Percentiles rank a stretch among this genome's conserved stretches.
Evolutionary conservation across 2,113 vertebrate genomes (phyloP).

Genomic region (Callocephalon fimbriatum): DNA sequence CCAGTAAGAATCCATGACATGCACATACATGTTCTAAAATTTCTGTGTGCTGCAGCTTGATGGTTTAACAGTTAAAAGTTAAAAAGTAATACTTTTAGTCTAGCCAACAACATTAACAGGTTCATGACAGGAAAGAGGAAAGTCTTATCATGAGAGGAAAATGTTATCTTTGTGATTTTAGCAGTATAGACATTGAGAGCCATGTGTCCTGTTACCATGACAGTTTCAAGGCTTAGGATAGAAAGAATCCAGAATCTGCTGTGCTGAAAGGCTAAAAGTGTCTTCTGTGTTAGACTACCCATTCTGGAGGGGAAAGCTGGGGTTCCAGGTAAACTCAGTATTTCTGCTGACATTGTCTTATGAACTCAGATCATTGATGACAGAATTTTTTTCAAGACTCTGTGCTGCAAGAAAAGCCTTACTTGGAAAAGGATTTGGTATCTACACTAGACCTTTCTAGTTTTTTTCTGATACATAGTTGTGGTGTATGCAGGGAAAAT

Average conservation of each 20-base stretch:
- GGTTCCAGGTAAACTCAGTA: not conserved
- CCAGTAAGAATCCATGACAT: not conserved
- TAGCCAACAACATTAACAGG: not conserved
- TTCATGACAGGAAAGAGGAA: not conserved
- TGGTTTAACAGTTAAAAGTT: not conserved
- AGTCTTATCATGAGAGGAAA: not conserved
- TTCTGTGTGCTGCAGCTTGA: not conserved
- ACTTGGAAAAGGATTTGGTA: not conserved
- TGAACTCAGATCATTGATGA: not conserved
- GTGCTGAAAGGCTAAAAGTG: not conserved
- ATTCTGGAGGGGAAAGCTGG: not conserved
- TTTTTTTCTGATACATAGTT: not conserved
- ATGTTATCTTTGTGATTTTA: not conserved
- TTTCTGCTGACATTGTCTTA: not conserved
- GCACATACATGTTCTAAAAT: not conserved
- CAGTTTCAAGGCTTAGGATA: not conserved
- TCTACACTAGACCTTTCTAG: not conserved
- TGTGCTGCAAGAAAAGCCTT: not conserved
- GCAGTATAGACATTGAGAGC: not conserved
- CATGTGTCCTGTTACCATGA: not conserved
- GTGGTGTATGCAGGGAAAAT: not conserved
- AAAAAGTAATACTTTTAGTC: not conserved
- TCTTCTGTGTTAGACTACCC: not conserved
- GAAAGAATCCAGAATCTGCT: not conserved
- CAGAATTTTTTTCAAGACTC: not conserved